These are phyloP conservation scores for Drosophila tanythrix DNA, from an alignment of 2,888 invertebrate species.

Conservation along the genomic window DNA sequence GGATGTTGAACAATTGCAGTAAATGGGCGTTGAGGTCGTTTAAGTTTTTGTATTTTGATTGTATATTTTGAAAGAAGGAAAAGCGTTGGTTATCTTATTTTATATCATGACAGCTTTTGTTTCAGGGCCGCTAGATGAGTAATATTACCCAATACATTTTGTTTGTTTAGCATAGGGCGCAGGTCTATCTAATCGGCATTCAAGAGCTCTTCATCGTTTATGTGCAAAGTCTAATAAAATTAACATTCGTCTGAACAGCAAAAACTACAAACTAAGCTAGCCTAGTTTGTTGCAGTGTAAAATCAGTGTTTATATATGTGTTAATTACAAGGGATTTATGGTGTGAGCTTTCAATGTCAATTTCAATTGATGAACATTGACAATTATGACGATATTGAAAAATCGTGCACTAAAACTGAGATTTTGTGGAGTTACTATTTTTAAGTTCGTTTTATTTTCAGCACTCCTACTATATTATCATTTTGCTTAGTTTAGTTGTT, in stretches of 20 bases:
- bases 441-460: not conserved
- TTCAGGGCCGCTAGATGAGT: conserved; percentile 52
- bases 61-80: conserved; percentile 31
- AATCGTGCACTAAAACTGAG: conserved; percentile 16
- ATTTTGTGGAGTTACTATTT: conserved; percentile 3
- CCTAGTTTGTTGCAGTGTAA: conserved; percentile 42
- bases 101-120: conserved; percentile 37
- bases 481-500: conserved; percentile 12
- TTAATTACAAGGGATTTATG: conserved; percentile 37
- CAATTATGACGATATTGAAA: conserved; percentile 28
- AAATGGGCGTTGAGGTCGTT: conserved; percentile 48
- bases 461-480: conserved; percentile 6
- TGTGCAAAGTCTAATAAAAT: conserved; percentile 17
- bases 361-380: conserved; percentile 25
- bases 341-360: conserved; percentile 45
- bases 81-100: conserved; percentile 51
- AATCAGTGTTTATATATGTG: conserved; percentile 29
- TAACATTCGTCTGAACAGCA: conserved; percentile 7
- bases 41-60: conserved; percentile 8
- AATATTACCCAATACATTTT: conserved; percentile 49
- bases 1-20: conserved; percentile 46
- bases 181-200: conserved; percentile 24
- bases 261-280: not conserved
- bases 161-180: conserved; percentile 51
- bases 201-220: conserved; percentile 13